These are phyloP conservation scores for Jordanella pulchra DNA, from an alignment of 2,797 vertebrate genomes.

Conservation along the genomic window DNA sequence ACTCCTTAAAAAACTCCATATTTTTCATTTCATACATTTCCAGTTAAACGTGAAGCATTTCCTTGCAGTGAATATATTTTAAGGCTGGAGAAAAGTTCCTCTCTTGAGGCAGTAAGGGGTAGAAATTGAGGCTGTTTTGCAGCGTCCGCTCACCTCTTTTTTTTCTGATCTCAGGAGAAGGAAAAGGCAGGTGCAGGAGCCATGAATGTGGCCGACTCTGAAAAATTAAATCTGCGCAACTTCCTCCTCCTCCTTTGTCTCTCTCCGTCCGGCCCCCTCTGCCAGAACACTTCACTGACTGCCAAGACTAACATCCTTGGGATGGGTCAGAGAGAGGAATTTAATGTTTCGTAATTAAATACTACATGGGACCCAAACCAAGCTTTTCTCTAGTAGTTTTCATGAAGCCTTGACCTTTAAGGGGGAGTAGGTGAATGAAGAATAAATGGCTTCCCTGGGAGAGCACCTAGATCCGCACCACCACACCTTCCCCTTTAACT, in stretches of 20 bases:
- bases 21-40: constrained; percentile 52
- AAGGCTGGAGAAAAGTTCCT: constrained; percentile 78
- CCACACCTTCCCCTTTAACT: background rate
- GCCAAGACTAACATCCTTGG: constrained; percentile 51
- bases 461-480: too few relatives aligned
- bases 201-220: constrained; percentile 56
- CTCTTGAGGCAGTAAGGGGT: constrained; percentile 70
- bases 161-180: constrained; percentile 78
- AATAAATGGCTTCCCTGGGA: too few relatives aligned
- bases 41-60: constrained; percentile 58
- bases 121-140: constrained; percentile 72
- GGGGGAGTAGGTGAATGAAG: background rate
- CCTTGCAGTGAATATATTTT: constrained; percentile 73
- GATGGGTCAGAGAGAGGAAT: constrained; percentile 39
- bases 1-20: constrained; percentile 34
- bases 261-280: constrained; percentile 23
- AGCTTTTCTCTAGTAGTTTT: background rate
- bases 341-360: background rate
- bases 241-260: constrained; percentile 27
- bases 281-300: constrained; percentile 59
- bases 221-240: constrained; percentile 70
- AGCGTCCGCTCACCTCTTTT: constrained; percentile 72
- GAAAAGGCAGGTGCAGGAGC: constrained; percentile 80
- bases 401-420: background rate
- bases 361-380: background rate